Evolutionary conservation across 2,888 invertebrate genomes (phyloP), one percentile per base, ranked within the genome.

Genomic region (Arge pagana): DNA sequence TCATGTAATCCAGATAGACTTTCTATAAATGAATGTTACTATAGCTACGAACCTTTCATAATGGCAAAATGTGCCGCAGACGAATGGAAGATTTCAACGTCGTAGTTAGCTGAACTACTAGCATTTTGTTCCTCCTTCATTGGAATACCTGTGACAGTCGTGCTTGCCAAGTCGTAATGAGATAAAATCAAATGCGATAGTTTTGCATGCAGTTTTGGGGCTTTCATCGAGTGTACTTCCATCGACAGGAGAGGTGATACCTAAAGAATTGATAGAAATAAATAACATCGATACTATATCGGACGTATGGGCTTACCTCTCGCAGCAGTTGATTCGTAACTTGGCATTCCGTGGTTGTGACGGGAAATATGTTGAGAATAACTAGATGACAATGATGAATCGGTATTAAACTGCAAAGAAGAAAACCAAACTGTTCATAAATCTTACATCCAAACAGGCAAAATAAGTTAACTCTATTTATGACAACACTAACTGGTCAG

Each of bases 71-170:
- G 96, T 0, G 95, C 94, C 11, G 87, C 85, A 6, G 86, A 85
- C 0, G 91, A 86, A 73, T 99, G 98, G 62, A 96, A 88, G 55
- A 99, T 89, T 77, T 98, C 98, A 0, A 99, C 99, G 73, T 99
- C 98, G 70, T 99, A 99, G 78, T 98, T 98, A 0, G 97, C 95
- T 51, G 97, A 98, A 0, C 95, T 94, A 72, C 93, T 93, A 1
- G 96, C 96, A 76, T 97, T 97, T 80, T 97, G 96, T 76, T 98
- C 97, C 78, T 98, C 97, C 81, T 99, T 99, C 99, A 99, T 99
- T 1, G 99, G 99, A 66, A 98, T 98, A 3, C 97, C 95, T 4
- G 96, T 96, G 0, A 99, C 97, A 0, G 97, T 97, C 1, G 98
- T 99, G 53, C 93, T 94, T 0, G 95, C 91, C 37, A 99, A 80